phyloP scores from a whole-genome alignment of 2,888 invertebrate species.

The Dryocosmus kuriphilus region DNA sequence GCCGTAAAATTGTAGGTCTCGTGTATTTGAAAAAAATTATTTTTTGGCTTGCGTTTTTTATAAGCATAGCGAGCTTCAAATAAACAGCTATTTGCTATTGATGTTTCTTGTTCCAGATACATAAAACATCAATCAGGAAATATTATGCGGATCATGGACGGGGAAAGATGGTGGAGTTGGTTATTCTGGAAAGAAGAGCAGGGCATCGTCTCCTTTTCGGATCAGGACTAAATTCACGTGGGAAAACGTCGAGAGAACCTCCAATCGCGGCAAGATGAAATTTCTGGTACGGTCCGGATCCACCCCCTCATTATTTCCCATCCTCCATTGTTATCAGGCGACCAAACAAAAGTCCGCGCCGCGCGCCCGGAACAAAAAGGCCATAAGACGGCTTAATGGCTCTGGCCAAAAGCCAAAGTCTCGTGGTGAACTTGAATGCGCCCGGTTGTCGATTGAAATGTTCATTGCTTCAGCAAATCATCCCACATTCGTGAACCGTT shows the following conservation, averaged over 20 bases:
- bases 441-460: conserved; percentile 67
- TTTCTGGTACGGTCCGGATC: conserved; percentile 27
- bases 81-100: too few species aligned
- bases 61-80: too few species aligned
- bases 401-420: conserved; percentile 67
- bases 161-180: not conserved
- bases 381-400: conserved; percentile 67
- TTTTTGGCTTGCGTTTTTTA: too few species aligned
- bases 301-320: conserved; percentile 67
- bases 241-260: not conserved
- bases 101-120: not conserved
- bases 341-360: conserved; percentile 70
- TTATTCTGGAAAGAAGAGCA: not conserved
- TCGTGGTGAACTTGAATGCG: conserved; percentile 54
- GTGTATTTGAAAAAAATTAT: too few species aligned
- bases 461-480: conserved; percentile 65
- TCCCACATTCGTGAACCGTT: conserved; percentile 45
- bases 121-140: conserved; percentile 10
- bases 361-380: conserved; percentile 63
- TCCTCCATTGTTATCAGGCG: conserved; percentile 70
- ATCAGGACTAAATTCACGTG: not conserved
- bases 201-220: not conserved
- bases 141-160: not conserved
- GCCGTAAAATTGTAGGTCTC: too few species aligned
- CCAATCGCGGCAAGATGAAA: not conserved